Evolutionary conservation across 2,888 invertebrate genomes (phyloP).

Genomic region (Leptinotarsa rubiginosa): DNA sequence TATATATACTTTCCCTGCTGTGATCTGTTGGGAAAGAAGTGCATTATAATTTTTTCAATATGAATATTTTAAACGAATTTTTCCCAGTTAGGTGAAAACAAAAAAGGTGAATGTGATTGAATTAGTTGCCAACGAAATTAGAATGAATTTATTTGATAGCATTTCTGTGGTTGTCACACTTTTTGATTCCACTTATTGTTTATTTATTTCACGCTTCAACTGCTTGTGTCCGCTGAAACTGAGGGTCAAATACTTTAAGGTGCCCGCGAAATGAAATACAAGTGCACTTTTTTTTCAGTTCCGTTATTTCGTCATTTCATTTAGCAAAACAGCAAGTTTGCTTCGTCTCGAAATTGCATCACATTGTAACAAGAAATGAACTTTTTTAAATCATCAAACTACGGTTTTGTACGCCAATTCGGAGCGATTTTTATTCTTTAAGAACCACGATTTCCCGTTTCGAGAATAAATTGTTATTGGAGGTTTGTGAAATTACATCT

Average conservation of each 20-base stretch:
- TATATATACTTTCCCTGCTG: conserved; percentile 10
- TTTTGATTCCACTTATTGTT: conserved; percentile 24
- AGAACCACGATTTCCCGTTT: no score
- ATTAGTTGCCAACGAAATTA: conserved; percentile 4
- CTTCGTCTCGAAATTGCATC: not conserved
- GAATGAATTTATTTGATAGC: conserved; percentile 17
- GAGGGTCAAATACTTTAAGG: conserved; percentile 2
- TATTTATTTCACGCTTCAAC: conserved; percentile 1
- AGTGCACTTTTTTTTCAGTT: not conserved
- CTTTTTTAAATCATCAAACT: not conserved
- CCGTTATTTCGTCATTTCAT: not conserved
- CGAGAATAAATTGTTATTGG: no score
- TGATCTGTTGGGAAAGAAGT: not conserved
- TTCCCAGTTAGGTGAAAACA: not conserved
- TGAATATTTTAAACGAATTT: not conserved
- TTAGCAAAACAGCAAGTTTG: not conserved
- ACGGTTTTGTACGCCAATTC: not conserved
- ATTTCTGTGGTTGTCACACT: conserved; percentile 26
- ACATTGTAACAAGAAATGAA: not conserved
- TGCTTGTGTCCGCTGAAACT: not conserved
- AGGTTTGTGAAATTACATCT: no score
- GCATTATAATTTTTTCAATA: conserved; percentile 4
- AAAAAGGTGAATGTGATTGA: not conserved
- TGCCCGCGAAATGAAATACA: conserved; percentile 1
- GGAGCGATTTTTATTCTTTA: not conserved